Evolutionary conservation across 1,140 invertebrate species (phyloP), one percentile per base, ranked within the genome.

Genomic region (Microplitis mediator): DNA sequence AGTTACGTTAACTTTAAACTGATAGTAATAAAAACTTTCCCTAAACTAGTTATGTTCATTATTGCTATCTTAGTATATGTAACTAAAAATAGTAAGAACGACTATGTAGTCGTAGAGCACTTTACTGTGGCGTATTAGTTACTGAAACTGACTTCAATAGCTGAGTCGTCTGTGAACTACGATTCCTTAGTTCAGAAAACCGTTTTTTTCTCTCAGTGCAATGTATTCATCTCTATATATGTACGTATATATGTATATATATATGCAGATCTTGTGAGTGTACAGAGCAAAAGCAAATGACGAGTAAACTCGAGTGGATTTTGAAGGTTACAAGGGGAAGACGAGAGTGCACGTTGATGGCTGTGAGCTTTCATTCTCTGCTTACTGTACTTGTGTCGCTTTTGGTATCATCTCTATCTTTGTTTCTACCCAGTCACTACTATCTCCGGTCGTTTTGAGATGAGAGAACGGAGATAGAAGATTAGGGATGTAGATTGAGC

Each of bases 401-500:
- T 58, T 6, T 52, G 13, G 51, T 54, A 31, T 54, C 23, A 23
- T 14, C n/a, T 56, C 23, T 5, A 52, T 35, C 34, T 56, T 58
- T 36, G 35, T 68, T 56, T 68, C 35, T 34, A 51, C 66, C 54
- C 52, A 62, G 39, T 56, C 56, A 58, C 8, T 58, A 11, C n/a
- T 14, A 23, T 31, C 23, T 58, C 23, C 23, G 56, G 14, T 58
- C 52, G 13, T 31, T 58, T 31, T 4, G 16, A 66, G 69, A 34
- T 51, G 23, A 67, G 69, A 74, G 74, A 73, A 76, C 76, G 73
- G 23, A 66, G 60, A 61, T 60, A 74, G 71, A 76, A 70, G 71
- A 70, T 66, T 61, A 72, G 64, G 39, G 71, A 70, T 61, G 72
- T 68, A 71, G 72, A 69, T 71, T 71, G 69, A 74, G 74, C 63